These are phyloP conservation scores for Caenorhabditis sp. DNA, from an alignment of 2,888 invertebrate species.

Conservation along the genomic window DNA sequence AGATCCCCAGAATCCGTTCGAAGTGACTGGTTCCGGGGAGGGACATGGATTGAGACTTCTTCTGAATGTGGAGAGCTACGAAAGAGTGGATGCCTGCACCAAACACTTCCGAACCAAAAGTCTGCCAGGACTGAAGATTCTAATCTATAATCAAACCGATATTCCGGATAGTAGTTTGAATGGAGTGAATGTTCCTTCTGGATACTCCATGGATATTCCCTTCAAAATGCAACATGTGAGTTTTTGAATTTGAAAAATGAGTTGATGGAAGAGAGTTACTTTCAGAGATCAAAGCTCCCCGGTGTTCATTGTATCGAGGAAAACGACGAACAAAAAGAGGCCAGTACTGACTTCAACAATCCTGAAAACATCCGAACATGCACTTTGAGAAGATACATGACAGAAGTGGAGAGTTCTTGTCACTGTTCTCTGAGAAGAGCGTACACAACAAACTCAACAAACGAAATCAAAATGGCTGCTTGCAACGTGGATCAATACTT, in stretches of 20 bases:
- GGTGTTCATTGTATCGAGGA: constrained; percentile 78
- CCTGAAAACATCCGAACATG: constrained; percentile 77
- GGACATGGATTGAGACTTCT: constrained; percentile 78
- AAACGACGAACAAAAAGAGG: constrained; percentile 71
- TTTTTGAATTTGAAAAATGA: neutral
- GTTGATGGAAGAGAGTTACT: neutral
- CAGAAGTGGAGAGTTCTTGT: constrained; percentile 78
- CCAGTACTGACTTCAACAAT: constrained; percentile 72
- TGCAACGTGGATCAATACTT: constrained; percentile 82
- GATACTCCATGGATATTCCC: constrained; percentile 83
- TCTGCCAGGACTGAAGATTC: constrained; percentile 79
- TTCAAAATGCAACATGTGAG: constrained; percentile 82
- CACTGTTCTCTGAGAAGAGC: constrained; percentile 78
- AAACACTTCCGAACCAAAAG: constrained; percentile 77
- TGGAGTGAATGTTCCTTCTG: constrained; percentile 82
- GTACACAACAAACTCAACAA: constrained; percentile 70
- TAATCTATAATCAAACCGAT: constrained; percentile 82
- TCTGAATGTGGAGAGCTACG: constrained; percentile 82
- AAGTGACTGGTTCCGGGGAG: constrained; percentile 77
- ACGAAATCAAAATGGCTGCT: constrained; percentile 60
- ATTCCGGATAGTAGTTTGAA: constrained; percentile 78
- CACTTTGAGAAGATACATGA: constrained; percentile 74
- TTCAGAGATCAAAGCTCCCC: constrained; percentile 79
- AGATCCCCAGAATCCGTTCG: constrained; percentile 75
- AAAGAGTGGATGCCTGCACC: constrained; percentile 81